phyloP scores from a whole-genome alignment of 2,888 invertebrate species.

The Phoenoteleia sp. region DNA sequence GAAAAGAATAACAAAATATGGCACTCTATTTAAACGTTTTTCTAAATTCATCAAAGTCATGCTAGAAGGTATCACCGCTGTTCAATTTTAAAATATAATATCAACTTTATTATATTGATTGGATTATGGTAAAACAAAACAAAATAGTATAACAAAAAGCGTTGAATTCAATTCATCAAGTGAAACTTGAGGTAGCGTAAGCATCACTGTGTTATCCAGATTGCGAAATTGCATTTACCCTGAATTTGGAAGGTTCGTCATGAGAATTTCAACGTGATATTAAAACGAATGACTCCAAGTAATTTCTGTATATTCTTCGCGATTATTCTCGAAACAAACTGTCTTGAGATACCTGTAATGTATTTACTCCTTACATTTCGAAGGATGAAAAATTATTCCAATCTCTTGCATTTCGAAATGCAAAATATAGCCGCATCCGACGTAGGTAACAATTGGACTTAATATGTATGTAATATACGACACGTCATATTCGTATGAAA shows the following conservation, averaged over 20 bases:
- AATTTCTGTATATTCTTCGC: not conserved
- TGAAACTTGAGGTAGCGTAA: not conserved
- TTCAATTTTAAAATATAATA: no score
- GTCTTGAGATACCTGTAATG: not conserved
- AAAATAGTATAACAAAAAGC: not conserved
- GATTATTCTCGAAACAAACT: constrained; percentile 1
- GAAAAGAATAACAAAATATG: no score
- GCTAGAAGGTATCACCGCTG: no score
- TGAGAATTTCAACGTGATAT: constrained; percentile 13
- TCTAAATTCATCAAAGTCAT: no score
- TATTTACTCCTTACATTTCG: no score
- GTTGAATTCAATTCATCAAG: not conserved
- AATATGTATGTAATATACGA: no score
- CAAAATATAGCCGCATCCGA: no score
- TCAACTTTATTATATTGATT: not conserved
- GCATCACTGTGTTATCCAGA: not conserved
- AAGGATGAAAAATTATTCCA: no score
- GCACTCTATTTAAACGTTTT: no score
- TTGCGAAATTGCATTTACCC: not conserved
- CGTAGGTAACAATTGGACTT: no score
- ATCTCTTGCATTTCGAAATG: no score
- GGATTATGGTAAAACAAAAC: not conserved
- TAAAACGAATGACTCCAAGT: constrained; percentile 2
- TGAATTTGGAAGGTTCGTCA: constrained; percentile 20
- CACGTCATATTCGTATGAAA: no score